These are phyloP conservation scores for Gambelia wislizenii DNA, from an alignment of 2,797 vertebrate genomes.

Conservation along the genomic window DNA sequence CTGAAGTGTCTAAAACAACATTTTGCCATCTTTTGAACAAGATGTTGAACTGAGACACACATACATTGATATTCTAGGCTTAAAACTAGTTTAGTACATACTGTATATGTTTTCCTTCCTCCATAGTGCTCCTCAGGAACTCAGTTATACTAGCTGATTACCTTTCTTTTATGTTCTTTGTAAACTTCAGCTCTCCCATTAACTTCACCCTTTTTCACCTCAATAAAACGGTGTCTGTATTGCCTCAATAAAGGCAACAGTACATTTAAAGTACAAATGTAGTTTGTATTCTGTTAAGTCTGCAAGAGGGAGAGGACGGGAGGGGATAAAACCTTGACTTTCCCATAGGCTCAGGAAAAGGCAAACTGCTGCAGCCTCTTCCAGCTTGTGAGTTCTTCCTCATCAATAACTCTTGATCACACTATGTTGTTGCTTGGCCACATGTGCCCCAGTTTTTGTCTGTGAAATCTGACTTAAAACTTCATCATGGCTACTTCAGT, in stretches of 20 bases:
- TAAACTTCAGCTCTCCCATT: constrained; percentile 36
- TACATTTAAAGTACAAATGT: too few species aligned
- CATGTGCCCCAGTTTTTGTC: too few species aligned
- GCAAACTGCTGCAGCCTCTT: too few species aligned
- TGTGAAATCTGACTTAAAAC: background rate
- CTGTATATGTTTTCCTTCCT: background rate
- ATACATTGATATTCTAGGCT: constrained; percentile 45
- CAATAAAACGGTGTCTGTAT: constrained; percentile 32
- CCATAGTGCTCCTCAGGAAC: constrained; percentile 40
- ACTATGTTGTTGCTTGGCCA: too few species aligned
- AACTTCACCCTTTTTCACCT: constrained; percentile 32
- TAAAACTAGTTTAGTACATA: constrained; percentile 19
- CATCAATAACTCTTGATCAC: too few species aligned
- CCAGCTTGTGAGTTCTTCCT: too few species aligned
- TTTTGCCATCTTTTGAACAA: constrained; percentile 36
- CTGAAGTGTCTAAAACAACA: constrained; percentile 8
- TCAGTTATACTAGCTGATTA: constrained; percentile 49
- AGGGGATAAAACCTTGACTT: too few species aligned
- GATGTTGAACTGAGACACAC: background rate
- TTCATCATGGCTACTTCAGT: background rate
- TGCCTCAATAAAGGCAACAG: background rate
- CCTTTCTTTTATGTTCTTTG: constrained; percentile 57
- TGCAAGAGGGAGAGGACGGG: too few species aligned
- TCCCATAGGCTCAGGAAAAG: too few species aligned
- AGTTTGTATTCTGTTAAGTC: too few species aligned